A percentile compares a stretch with the other conserved stretches of the same genome.
Evolutionary conservation across 2,888 invertebrate species (phyloP).

Genomic region (Tiphia femorata): DNA sequence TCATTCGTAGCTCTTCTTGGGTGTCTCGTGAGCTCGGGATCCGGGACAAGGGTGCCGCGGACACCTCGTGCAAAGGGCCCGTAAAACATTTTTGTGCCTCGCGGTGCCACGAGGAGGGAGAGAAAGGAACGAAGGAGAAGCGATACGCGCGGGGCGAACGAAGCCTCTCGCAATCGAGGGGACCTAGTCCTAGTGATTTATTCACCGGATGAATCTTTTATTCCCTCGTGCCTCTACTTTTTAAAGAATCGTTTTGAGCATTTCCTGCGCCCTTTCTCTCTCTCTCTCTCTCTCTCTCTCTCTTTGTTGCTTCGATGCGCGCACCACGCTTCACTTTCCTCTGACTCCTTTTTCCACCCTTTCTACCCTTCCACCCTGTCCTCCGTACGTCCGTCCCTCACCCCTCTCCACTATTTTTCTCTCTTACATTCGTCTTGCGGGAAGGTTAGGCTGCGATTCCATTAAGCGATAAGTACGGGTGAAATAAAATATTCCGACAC

Average conservation of each 20-base stretch:
- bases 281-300: conserved; percentile 1
- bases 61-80: conserved; percentile 7
- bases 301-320: conserved; percentile 4
- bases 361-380: not conserved
- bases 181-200: conserved; percentile 39
- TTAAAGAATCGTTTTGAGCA: conserved; percentile 40
- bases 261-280: conserved; percentile 25
- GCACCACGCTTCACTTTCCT: not conserved
- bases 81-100: conserved; percentile 24
- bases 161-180: conserved; percentile 1
- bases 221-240: conserved; percentile 32
- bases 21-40: conserved; percentile 7
- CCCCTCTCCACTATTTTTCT: not conserved
- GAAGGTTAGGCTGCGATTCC: conserved; percentile 31
- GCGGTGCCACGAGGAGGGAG: not conserved
- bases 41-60: conserved; percentile 6
- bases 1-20: not conserved
- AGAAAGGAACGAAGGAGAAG: not conserved
- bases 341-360: not conserved
- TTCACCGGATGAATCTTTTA: conserved; percentile 45
- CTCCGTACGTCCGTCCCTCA: not conserved
- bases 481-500: conserved; percentile 38
- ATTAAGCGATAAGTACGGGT: conserved; percentile 42
- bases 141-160: conserved; percentile 9
- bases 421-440: not conserved